Conservation (phyloP, 2,113 vertebrate species). For the Mus pahari region DNA sequence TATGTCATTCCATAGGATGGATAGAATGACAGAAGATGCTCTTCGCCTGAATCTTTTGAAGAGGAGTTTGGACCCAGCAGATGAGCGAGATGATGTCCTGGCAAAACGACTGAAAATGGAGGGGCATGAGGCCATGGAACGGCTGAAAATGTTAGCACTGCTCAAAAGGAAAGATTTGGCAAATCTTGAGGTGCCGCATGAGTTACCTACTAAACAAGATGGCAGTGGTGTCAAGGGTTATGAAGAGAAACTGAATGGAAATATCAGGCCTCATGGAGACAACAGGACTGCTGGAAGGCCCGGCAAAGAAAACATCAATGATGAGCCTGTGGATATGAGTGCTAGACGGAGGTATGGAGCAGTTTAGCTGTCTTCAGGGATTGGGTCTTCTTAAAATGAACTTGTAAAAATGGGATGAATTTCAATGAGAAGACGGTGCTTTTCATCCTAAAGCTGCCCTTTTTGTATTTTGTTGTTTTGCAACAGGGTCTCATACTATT, state of each 20-base stretch:
- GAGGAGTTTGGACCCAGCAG: conserved; percentile 93
- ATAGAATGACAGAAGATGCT: conserved; percentile 97
- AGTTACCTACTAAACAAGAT: conserved; percentile 86
- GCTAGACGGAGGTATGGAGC: conserved; percentile 92
- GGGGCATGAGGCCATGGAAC: conserved; percentile 98
- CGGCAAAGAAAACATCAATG: conserved; percentile 96
- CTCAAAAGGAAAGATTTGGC: conserved; percentile 97
- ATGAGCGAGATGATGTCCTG: conserved; percentile 95
- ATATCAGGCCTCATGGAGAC: conserved; percentile 87
- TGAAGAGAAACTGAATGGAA: conserved; percentile 91
- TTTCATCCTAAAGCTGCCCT: background rate
- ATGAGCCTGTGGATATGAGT: conserved; percentile 99
- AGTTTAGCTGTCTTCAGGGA: background rate
- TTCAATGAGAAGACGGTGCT: background rate
- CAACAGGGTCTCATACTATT: background rate
- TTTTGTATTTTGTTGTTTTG: background rate
- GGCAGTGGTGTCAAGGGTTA: conserved; percentile 88
- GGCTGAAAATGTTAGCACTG: conserved; percentile 97
- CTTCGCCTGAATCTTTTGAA: conserved; percentile 96
- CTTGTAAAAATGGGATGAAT: background rate
- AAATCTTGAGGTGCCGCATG: conserved; percentile 90
- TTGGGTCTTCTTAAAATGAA: background rate
- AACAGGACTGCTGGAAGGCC: conserved; percentile 88
- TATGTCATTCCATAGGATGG: conserved; percentile 90
- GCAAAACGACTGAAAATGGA: conserved; percentile 98